Evolutionary conservation across 2,797 vertebrate genomes (phyloP).

Genomic region (Borostomias antarcticus): DNA sequence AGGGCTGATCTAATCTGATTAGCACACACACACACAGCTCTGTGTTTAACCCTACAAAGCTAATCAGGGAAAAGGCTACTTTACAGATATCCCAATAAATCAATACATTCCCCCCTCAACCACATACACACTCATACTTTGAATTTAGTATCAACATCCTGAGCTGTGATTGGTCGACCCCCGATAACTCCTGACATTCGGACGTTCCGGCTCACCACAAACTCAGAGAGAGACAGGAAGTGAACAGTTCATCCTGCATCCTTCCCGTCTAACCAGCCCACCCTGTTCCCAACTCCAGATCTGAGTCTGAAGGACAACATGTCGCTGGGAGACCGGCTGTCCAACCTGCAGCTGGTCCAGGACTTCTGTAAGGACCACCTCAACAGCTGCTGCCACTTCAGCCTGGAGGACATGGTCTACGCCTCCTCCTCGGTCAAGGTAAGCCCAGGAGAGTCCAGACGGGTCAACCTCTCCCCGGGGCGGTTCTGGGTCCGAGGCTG

Average conservation of each 20-base stretch:
- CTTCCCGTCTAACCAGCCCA: conserved; percentile 3
- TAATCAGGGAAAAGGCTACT: not conserved
- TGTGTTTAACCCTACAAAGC: not conserved
- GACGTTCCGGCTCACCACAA: too few species aligned
- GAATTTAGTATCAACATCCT: not conserved
- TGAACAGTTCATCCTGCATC: not conserved
- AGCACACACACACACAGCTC: conserved; percentile 2
- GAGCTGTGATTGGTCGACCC: conserved; percentile 42
- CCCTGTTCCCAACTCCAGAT: conserved; percentile 74
- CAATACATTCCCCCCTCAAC: not conserved
- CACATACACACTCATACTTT: not conserved
- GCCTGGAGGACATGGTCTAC: conserved; percentile 96
- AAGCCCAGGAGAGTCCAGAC: conserved; percentile 36
- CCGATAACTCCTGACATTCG: not conserved
- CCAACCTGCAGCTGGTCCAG: conserved; percentile 93
- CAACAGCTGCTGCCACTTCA: conserved; percentile 93
- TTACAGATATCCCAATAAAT: not conserved
- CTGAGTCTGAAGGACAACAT: conserved; percentile 95
- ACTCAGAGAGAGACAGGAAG: too few species aligned
- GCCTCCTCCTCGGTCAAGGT: conserved; percentile 94
- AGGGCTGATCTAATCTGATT: not conserved
- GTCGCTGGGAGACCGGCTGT: conserved; percentile 92
- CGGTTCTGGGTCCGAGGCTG: too few species aligned
- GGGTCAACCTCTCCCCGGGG: too few species aligned
- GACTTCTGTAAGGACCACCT: conserved; percentile 95